Conservation (phyloP, 2,113 vertebrate species). For the Python bivittatus region DNA sequence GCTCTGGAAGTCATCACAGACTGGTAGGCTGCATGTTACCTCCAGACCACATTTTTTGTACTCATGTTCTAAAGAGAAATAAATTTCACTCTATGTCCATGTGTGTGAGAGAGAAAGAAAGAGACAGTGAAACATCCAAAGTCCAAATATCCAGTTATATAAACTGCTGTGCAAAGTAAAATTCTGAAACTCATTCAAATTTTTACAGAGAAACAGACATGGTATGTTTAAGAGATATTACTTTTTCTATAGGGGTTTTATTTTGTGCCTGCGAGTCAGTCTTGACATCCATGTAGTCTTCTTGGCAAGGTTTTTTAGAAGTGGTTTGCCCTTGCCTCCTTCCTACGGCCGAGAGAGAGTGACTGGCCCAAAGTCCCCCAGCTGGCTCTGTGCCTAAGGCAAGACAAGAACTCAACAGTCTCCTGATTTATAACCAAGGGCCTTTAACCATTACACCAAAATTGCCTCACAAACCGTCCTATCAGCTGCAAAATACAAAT, state of each 20-base stretch:
- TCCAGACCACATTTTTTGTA: background rate
- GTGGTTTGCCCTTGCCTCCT: background rate
- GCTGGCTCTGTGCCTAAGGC: background rate
- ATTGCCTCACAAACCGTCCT: background rate
- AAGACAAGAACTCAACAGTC: background rate
- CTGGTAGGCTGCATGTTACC: background rate
- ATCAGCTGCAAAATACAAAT: background rate
- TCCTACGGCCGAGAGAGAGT: background rate
- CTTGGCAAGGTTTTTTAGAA: background rate
- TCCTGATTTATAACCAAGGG: background rate
- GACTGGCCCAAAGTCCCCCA: background rate
- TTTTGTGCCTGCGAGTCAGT: background rate
- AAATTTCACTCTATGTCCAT: background rate
- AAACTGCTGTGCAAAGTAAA: background rate
- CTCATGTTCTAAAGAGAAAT: background rate
- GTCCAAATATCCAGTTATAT: background rate
- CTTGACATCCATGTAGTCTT: background rate
- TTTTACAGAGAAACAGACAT: constrained; percentile 10
- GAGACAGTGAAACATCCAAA: background rate
- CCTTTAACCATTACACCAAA: background rate
- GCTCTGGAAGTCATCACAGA: background rate
- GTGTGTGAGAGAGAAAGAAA: too few relatives aligned
- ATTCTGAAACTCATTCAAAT: background rate
- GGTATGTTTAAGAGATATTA: background rate
- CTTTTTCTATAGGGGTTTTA: background rate